Percentiles rank a stretch among this genome's conserved stretches.
Conservation (phyloP, 2,797 vertebrate species). For the Xerus rutilus region DNA sequence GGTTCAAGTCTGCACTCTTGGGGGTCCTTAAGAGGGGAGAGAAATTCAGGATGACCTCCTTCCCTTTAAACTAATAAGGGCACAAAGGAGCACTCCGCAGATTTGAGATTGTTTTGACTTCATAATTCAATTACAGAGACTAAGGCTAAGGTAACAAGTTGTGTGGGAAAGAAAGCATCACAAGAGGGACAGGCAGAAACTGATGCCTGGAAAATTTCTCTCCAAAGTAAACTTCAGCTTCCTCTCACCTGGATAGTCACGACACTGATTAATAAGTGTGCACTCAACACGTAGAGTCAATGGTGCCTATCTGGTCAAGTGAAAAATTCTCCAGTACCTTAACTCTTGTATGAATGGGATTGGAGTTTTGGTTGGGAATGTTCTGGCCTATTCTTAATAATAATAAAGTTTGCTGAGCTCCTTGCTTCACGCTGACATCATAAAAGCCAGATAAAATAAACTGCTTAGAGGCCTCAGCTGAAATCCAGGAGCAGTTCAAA, state of each 20-base stretch:
- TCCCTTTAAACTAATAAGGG: slow-evolving; percentile 59
- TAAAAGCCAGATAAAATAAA: slow-evolving; percentile 65
- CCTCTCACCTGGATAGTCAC: slow-evolving; percentile 33
- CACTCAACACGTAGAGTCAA: neutral
- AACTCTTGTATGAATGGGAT: neutral
- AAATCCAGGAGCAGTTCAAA: slow-evolving; percentile 60
- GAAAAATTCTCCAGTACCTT: slow-evolving; percentile 37
- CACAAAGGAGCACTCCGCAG: neutral
- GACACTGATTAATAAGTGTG: neutral
- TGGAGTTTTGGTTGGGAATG: slow-evolving; percentile 35
- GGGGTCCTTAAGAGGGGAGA: slow-evolving; percentile 33
- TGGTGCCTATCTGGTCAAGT: neutral
- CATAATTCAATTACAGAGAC: slow-evolving; percentile 62
- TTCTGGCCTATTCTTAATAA: slow-evolving; percentile 59
- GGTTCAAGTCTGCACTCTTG: neutral
- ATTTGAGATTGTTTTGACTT: slow-evolving; percentile 63
- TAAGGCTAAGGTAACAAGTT: slow-evolving; percentile 62
- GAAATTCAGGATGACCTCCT: slow-evolving; percentile 32
- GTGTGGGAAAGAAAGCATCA: slow-evolving; percentile 11
- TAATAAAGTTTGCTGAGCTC: slow-evolving; percentile 52
- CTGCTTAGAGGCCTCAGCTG: slow-evolving; percentile 48
- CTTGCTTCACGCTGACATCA: slow-evolving; percentile 55
- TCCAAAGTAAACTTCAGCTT: slow-evolving; percentile 50
- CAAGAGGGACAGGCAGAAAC: slow-evolving; percentile 8
- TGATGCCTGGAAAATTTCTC: slow-evolving; percentile 28